Percentiles rank a stretch among this genome's conserved stretches.
These are phyloP conservation scores for Platygyra sinensis DNA, from an alignment of 64 coral and sea anemone species.

Conservation along the genomic window DNA sequence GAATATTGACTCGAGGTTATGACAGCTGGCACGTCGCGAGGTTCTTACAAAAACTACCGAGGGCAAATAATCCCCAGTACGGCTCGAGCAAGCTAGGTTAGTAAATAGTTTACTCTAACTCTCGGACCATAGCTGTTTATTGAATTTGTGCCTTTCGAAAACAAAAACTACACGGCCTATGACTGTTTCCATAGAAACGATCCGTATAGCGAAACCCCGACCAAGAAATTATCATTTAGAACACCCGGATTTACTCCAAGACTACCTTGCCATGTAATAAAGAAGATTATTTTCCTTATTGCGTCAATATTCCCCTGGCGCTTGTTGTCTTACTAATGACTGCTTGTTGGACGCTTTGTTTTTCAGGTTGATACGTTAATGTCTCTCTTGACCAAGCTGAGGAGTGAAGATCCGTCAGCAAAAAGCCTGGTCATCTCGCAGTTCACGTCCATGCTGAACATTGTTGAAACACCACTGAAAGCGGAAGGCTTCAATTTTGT, in stretches of 20 bases:
- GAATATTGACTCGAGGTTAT: too few relatives aligned
- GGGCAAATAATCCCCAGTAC: background rate
- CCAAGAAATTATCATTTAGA: too few relatives aligned
- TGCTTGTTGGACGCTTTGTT: background rate
- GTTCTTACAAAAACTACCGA: too few relatives aligned
- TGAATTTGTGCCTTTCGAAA: too few relatives aligned
- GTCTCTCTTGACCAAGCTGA: conserved; percentile 65
- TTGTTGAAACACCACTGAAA: conserved; percentile 71
- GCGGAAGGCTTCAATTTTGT: conserved; percentile 74
- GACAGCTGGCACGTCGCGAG: too few relatives aligned
- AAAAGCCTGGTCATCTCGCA: conserved; percentile 78
- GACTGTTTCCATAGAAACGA: too few relatives aligned
- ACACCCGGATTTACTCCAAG: too few relatives aligned
- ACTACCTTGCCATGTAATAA: too few relatives aligned
- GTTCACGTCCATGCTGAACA: conserved; percentile 80
- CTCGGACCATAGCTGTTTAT: background rate
- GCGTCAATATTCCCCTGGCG: too few relatives aligned
- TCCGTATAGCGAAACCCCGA: too few relatives aligned
- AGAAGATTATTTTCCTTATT: too few relatives aligned
- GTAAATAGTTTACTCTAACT: background rate
- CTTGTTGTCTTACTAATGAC: background rate
- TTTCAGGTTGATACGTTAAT: conserved; percentile 73
- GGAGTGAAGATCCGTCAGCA: conserved; percentile 37
- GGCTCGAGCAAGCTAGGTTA: background rate
- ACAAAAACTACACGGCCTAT: too few relatives aligned